These are phyloP conservation scores for Arrhopalites spinosus DNA, from an alignment of 2,888 invertebrate genomes.

Conservation along the genomic window DNA sequence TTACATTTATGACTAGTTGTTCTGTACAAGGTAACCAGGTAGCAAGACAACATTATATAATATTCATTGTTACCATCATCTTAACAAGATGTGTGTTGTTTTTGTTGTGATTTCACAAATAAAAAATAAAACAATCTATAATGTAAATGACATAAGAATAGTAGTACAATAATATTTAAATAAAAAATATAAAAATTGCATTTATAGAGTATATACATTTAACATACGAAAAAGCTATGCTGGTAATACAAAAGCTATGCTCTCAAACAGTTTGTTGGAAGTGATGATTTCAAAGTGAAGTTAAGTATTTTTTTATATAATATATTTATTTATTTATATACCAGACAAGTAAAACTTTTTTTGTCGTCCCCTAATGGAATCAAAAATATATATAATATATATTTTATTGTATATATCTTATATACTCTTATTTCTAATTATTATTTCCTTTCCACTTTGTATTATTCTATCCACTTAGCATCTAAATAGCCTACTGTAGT, in stretches of 20 bases:
- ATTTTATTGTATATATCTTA: too few species aligned
- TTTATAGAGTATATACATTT: background rate
- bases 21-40: constrained; percentile 3
- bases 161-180: background rate
- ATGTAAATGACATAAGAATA: background rate
- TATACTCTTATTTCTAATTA: too few species aligned
- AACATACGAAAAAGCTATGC: background rate
- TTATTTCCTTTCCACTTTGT: too few species aligned
- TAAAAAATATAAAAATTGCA: background rate
- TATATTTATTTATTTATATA: too few species aligned
- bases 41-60: background rate
- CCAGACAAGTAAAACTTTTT: background rate
- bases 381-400: background rate
- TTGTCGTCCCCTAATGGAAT: background rate
- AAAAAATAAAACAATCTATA: too few species aligned
- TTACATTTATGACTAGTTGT: background rate
- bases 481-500: too few species aligned
- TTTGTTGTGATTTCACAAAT: too few species aligned
- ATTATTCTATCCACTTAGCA: too few species aligned
- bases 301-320: too few species aligned
- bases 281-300: constrained; percentile 1
- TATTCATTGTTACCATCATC: too few species aligned
- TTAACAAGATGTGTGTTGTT: too few species aligned
- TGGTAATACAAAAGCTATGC: background rate
- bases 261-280: constrained; percentile 1